These are phyloP conservation scores for Tautogolabrus adspersus DNA, from an alignment of 2,113 vertebrate species.

Conservation along the genomic window DNA sequence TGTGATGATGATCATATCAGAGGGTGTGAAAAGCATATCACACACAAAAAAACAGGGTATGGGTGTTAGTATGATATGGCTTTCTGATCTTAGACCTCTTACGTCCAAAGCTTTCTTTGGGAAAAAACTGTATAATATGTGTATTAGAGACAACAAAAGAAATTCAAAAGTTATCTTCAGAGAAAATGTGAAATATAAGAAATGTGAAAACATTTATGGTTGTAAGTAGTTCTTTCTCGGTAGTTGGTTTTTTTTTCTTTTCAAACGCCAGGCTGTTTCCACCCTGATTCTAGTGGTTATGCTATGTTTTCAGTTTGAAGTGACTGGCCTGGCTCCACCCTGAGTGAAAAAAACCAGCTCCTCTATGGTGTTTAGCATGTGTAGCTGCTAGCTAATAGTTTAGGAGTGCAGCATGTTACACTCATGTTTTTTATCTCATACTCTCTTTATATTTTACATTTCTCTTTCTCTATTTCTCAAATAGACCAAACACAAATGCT, in stretches of 20 bases:
- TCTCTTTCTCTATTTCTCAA: no score
- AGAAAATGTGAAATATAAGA: background rate
- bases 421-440: no score
- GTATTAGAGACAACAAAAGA: background rate
- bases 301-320: background rate
- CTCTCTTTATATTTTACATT: no score
- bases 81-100: slow-evolving; percentile 4
- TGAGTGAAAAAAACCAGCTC: background rate
- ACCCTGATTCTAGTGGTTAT: no score
- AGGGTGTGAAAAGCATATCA: slow-evolving; percentile 56
- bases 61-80: slow-evolving; percentile 26
- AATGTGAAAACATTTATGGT: no score
- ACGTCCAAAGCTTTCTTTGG: background rate
- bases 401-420: no score
- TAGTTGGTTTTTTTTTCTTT: no score
- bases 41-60: slow-evolving; percentile 25
- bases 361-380: no score
- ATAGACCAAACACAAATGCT: no score
- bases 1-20: slow-evolving; percentile 43
- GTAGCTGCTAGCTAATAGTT: no score
- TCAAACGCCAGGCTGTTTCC: no score
- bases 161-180: background rate
- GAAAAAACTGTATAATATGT: background rate
- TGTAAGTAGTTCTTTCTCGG: no score
- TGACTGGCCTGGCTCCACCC: background rate